phyloP scores from a whole-genome alignment of 2,888 invertebrate species.

The Brachynemurus nebulosus region DNA sequence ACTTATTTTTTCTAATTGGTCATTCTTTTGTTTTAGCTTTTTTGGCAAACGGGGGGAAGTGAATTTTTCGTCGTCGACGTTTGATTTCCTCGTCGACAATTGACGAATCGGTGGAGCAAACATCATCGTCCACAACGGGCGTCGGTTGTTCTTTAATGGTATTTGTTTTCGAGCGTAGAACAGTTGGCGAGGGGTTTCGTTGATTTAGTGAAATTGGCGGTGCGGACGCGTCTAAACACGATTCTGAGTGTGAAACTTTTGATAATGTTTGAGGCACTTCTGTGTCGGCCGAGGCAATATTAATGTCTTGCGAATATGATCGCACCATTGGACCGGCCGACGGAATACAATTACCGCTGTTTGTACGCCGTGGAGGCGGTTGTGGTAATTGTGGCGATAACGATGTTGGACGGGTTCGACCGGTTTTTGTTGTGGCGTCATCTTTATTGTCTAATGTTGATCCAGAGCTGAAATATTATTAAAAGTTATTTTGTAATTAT shows the following conservation, averaged over 20 bases:
- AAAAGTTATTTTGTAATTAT: too few relatives aligned
- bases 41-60: constrained; percentile 46
- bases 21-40: constrained; percentile 35
- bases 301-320: constrained; percentile 38
- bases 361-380: constrained; percentile 24
- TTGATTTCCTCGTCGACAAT: constrained; percentile 47
- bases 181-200: constrained; percentile 13
- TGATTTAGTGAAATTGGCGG: constrained; percentile 12
- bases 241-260: constrained; percentile 39
- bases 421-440: too few relatives aligned
- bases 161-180: constrained; percentile 15
- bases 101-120: constrained; percentile 55
- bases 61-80: constrained; percentile 45
- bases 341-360: constrained; percentile 26
- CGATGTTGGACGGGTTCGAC: constrained; percentile 11
- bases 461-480: too few relatives aligned
- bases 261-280: constrained; percentile 25
- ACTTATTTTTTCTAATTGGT: too few relatives aligned
- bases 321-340: constrained; percentile 28
- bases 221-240: constrained; percentile 28
- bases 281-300: constrained; percentile 22
- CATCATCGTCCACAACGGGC: constrained; percentile 44
- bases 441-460: too few relatives aligned
- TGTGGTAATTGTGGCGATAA: constrained; percentile 13
- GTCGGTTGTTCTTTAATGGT: constrained; percentile 25